A percentile compares a stretch with the other conserved stretches of the same genome.
Conservation (phyloP, 1,140 invertebrate species). For the Neodiprion fabricii region DNA sequence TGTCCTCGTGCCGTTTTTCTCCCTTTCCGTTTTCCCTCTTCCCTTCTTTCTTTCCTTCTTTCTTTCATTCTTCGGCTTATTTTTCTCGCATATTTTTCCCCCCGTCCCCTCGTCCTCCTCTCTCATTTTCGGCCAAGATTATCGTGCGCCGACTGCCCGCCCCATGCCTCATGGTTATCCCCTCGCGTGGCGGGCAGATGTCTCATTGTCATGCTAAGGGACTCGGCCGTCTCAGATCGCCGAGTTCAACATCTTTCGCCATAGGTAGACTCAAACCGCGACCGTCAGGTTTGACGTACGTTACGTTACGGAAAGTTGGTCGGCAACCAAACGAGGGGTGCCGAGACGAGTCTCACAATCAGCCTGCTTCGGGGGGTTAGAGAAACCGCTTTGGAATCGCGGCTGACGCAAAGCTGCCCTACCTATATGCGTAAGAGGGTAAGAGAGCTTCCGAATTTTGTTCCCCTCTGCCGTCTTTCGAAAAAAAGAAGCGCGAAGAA, state of each 20-base stretch:
- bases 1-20: slow-evolving; percentile 18
- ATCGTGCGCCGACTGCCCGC: too few relatives aligned
- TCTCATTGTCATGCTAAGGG: slow-evolving; percentile 33
- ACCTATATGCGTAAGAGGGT: too few relatives aligned
- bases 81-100: neutral
- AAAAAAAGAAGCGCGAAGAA: too few relatives aligned
- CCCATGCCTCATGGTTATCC: slow-evolving; percentile 10
- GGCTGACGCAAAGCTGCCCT: too few relatives aligned
- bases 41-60: neutral
- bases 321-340: too few relatives aligned
- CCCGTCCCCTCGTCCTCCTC: slow-evolving; percentile 25
- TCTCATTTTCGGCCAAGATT: slow-evolving; percentile 33
- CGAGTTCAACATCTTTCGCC: slow-evolving; percentile 2
- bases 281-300: neutral
- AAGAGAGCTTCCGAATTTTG: too few relatives aligned
- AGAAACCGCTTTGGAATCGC: too few relatives aligned
- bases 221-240: neutral
- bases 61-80: slow-evolving; percentile 2
- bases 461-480: too few relatives aligned
- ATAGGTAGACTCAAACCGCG: neutral
- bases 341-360: neutral
- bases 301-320: neutral
- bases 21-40: slow-evolving; percentile 8
- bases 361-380: neutral
- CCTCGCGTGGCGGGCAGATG: slow-evolving; percentile 32